Conservation (phyloP, 2,113 vertebrate genomes). For the Todiramphus chloris region DNA sequence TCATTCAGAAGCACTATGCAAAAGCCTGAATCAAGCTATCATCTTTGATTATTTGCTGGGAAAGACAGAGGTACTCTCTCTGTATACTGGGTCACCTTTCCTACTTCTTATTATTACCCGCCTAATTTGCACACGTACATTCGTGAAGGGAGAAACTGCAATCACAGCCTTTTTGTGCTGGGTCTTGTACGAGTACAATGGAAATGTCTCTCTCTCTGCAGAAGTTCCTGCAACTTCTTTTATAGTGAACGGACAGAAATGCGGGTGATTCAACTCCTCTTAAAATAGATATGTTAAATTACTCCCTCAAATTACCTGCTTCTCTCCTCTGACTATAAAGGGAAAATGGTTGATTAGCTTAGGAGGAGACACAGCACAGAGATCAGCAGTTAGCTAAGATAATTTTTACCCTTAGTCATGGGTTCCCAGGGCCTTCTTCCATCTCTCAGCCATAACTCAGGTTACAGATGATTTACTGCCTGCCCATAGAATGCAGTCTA, state of each 20-base stretch:
- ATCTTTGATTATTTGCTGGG: background rate
- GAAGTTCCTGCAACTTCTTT: constrained; percentile 15
- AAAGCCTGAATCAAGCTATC: background rate
- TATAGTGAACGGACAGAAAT: background rate
- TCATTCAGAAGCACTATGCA: background rate
- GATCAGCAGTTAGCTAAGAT: background rate
- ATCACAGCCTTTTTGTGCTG: constrained; percentile 17
- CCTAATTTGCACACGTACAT: background rate
- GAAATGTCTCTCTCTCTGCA: background rate
- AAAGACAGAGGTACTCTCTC: background rate
- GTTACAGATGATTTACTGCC: background rate
- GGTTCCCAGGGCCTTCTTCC: background rate
- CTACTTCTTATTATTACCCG: background rate
- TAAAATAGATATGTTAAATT: constrained; percentile 43
- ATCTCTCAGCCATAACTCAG: background rate
- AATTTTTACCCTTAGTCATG: constrained; percentile 13
- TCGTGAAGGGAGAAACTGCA: background rate
- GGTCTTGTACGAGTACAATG: background rate
- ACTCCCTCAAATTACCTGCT: constrained; percentile 19
- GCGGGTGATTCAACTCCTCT: background rate
- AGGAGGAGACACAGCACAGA: background rate
- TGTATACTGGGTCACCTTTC: background rate
- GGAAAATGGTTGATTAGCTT: background rate
- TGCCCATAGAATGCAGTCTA: background rate
- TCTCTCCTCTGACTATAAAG: constrained; percentile 3